Evolutionary conservation across 2,113 vertebrate genomes (phyloP), one percentile per base, ranked within the genome.

Genomic region (Tetrax tetrax): DNA sequence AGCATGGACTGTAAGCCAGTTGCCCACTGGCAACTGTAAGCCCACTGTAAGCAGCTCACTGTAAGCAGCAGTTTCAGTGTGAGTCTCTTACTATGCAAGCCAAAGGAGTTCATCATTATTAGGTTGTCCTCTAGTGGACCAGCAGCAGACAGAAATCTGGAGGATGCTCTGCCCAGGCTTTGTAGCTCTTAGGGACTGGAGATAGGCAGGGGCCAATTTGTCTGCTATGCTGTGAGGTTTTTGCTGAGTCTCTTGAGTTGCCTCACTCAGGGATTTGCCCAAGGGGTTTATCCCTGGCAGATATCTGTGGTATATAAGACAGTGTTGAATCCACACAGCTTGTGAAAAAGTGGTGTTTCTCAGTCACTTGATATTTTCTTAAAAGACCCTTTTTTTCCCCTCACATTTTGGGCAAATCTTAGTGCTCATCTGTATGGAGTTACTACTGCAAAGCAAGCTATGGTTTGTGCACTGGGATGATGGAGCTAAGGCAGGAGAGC

Each of bases 91-190:
- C 45, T 61, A 3, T 29, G 25, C 63, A 56, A 80, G 33, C 35
- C 56, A 14, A 71, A 85, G 63, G 57, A 83, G 41, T 74, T 91
- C 6, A 23, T 95, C 90, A 80, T 85, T 70, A 80, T 90, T 90
- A 96, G 66, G 37, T 94, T 96, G 96, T 97, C 87, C 95, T 96
- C 85, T 94, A 74, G 87, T 88, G 93, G 78, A 70, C 47, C 82
- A 70, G 59, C 25, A 27, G 81, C 33, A 95, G 63, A 70, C 63
- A 83, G 68, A 80, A 87, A 66, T 31, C 12, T 63, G 70, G 54
- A 76, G 59, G 7, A 6, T 3, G 8, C 25, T 85, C 90, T 6
- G 3, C 23, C 23, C 18, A 50, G 59, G 22, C 9, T 8, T 18
- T 77, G 47, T n/a, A 80, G 64, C 54, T 91, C 23, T 77, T n/a